Base-by-base conservation (phyloP, 2,888 invertebrate genomes). In the Oscheius myriophilus region DNA sequence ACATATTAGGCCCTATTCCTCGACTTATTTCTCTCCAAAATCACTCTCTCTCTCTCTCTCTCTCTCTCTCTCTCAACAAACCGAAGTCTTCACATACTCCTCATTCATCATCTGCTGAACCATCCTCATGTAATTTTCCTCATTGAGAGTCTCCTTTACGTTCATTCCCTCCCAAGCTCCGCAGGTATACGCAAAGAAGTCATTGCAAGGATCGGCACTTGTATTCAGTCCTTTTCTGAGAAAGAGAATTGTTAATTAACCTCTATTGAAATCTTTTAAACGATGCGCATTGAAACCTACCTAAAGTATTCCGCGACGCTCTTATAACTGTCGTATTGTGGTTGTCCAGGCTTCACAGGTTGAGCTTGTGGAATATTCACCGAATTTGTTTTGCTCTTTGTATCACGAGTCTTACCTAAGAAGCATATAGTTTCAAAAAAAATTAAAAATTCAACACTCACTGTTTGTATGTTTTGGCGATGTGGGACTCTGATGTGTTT, bases 101-200 rank as follows among this genome's bases (percentile, higher is more conserved):
- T 67, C 62, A 25, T 75, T 55, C 14, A 52, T 55, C 33, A 77
- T 49, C 41, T 70, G 64, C 3, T 45, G 25, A 43, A 67, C 70
- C 75, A 77, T 77, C 43, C 71, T 69, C 25, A 21, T 41, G 52
- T 63, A 39, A 53, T 75, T 79, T 6, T 68, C 66, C n/a, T n/a
- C n/a, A 25, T 70, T 46, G 58, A 77, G 77, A 6, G 79, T 77
- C 18, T 71, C 51, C 52, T 77, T 76, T 57, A 79, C 77, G 26
- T 70, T 63, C 77, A 76, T 77, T 12, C 21, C 42, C 23, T 78
- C 71, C 72, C 69, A 79, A 33, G 57, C 63, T 23, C 79, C 80
- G 54, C 84, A 84, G 14, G 83, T 72, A 67, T 84, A 84, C 9
- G 72, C 53, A 69, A 74, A 84, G 79, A 84, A 84, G 62, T 84